phyloP scores from a whole-genome alignment of 2,797 vertebrate genomes.

The Acomys russatus region DNA sequence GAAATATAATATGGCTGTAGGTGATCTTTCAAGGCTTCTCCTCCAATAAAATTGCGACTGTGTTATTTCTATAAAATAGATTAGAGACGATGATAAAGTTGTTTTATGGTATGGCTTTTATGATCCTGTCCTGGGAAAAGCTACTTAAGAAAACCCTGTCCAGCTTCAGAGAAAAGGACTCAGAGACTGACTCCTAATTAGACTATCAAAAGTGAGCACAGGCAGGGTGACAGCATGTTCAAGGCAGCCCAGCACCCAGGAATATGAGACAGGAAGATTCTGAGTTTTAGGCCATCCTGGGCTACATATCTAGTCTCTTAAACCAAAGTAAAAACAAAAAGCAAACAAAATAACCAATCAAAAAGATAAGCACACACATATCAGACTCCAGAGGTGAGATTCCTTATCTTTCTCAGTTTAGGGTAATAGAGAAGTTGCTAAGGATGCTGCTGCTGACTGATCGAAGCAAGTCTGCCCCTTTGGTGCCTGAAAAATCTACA shows the following conservation, averaged over 20 bases:
- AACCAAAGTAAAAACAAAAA: not conserved
- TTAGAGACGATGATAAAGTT: constrained; percentile 57
- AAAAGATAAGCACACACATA: not conserved
- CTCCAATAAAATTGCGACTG: constrained; percentile 24
- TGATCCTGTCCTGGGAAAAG: constrained; percentile 78
- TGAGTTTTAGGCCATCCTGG: not conserved
- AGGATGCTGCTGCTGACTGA: constrained; percentile 75
- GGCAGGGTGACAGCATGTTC: too few species aligned
- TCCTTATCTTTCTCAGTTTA: constrained; percentile 67
- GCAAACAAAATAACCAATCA: not conserved
- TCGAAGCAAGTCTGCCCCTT: constrained; percentile 74
- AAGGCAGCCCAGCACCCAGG: not conserved
- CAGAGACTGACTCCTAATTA: constrained; percentile 32
- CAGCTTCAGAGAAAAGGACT: constrained; percentile 61
- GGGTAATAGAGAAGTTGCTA: constrained; percentile 21
- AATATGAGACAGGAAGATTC: not conserved
- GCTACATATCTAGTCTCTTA: not conserved
- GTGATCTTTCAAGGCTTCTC: constrained; percentile 49
- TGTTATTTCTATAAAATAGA: constrained; percentile 51
- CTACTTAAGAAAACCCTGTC: constrained; percentile 73
- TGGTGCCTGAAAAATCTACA: constrained; percentile 73
- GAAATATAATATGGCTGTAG: constrained; percentile 34
- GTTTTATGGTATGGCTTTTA: constrained; percentile 71
- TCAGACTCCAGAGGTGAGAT: constrained; percentile 55
- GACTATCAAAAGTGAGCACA: constrained; percentile 52